Evolutionary conservation across 2,888 invertebrate species (phyloP), one percentile per base, ranked within the genome.

Genomic region (Hydroisotoma schaefferi): DNA sequence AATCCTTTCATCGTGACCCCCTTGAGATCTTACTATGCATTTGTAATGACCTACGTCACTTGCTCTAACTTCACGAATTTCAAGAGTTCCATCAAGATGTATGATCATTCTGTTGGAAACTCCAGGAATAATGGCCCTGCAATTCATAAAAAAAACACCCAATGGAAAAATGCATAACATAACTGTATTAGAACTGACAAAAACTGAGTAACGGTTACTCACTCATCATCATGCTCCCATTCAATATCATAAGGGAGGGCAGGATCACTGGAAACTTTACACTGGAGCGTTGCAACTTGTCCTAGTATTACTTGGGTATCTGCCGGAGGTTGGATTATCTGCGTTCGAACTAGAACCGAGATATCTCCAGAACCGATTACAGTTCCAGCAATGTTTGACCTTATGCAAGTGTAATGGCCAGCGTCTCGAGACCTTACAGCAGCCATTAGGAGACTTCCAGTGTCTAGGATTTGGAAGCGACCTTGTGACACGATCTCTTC

Each of bases 11-110:
- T 95, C 94, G 77, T 94, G 94, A 57, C 97, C 97, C 38, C 93
- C 94, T 20, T 88, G 85, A 51, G 94, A 92, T 68, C 86, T 85
- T 40, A 98, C 89, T 40, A 88, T 83, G 77, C 98, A 98, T 44
- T 88, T 87, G 80, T 99, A 99, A 67, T 86, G 85, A 52, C 98
- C 98, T 51, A 94, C 95, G 79, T 97, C 97, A 54, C 89, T 86
- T 1, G 93, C 91, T 62, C 93, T 82, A 52, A 91, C 92, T 25
- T 92, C 91, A 69, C 87, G 85, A 70, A 72, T 65, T 61, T 72
- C 70, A 8, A 72, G 57, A 6, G 70, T 72, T 2, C 72, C 72
- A 59, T 72, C 72, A 29, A 67, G 55, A 52, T 72, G 68, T 23
- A 70, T 64, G 8, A 61, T n/a, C 25, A 70, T 67, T 57, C 71